Evolutionary conservation across 1,140 invertebrate genomes (phyloP).

Genomic region (Goniozus legneri): DNA sequence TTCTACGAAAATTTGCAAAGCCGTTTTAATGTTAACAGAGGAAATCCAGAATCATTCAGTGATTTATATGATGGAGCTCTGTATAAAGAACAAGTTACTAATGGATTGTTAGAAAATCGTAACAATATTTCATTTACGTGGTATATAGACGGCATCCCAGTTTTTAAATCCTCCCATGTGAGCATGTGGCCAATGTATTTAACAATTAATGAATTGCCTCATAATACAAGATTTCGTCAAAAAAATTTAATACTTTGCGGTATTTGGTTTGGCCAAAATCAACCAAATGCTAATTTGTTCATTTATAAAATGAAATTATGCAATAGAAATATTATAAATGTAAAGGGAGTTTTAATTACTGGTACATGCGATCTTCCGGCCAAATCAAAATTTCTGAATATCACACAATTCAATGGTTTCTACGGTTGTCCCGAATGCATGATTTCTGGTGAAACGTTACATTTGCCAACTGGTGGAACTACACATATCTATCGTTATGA

Average conservation of each 20-base stretch:
- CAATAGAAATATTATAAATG: conserved; percentile 8
- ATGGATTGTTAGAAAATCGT: conserved; percentile 22
- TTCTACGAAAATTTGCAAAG: too few species aligned
- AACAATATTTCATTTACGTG: conserved; percentile 26
- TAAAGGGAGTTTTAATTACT: conserved; percentile 12
- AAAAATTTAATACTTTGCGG: conserved; percentile 27
- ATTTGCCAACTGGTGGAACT: too few species aligned
- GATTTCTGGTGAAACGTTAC: too few species aligned
- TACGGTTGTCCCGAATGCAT: too few species aligned
- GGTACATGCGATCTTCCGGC: conserved; percentile 17
- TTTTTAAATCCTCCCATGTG: conserved; percentile 39
- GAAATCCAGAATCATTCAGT: too few species aligned
- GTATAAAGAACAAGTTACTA: too few species aligned
- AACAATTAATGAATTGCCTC: conserved; percentile 35
- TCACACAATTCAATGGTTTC: too few species aligned
- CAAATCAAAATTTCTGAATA: conserved; percentile 14
- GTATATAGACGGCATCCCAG: conserved; percentile 36
- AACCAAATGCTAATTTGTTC: conserved; percentile 17
- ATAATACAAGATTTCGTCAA: conserved; percentile 18
- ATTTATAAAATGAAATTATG: conserved; percentile 9
- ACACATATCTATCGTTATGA: too few species aligned
- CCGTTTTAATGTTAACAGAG: too few species aligned
- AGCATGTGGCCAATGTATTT: conserved; percentile 37
- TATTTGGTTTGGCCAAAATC: conserved; percentile 20
- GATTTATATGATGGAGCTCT: too few species aligned